A percentile compares a stretch with the other conserved stretches of the same genome.
Evolutionary conservation across 30 jellyfish, hydroid and myxozoan genomes (phyloP).

Genomic region (Aurelia aurita complex sp. Pacific): DNA sequence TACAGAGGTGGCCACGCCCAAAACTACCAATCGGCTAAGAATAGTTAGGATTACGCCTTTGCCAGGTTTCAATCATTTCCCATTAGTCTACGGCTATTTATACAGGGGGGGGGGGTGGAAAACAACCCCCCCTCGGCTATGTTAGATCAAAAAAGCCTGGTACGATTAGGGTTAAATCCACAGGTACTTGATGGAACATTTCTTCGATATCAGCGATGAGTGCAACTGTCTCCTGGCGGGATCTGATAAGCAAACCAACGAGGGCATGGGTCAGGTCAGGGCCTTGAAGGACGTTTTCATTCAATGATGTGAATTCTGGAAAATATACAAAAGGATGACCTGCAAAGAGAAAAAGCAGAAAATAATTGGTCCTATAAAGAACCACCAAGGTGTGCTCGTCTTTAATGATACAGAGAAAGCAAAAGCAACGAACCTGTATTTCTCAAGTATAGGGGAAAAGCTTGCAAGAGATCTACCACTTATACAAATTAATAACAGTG

Average conservation of each 20-base stretch:
- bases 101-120: too few relatives aligned
- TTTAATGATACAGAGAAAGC: conserved; percentile 36
- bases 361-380: conserved; percentile 34
- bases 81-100: too few relatives aligned
- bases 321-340: conserved; percentile 25
- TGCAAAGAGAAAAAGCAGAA: conserved; percentile 39
- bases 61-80: too few relatives aligned
- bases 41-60: too few relatives aligned
- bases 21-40: too few relatives aligned
- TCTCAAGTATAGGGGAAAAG: conserved; percentile 38
- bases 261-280: conserved; percentile 56
- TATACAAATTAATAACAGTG: conserved; percentile 10
- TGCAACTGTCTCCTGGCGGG: too few relatives aligned
- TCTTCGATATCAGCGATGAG: too few relatives aligned
- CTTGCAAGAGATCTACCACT: conserved; percentile 19
- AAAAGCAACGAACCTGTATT: conserved; percentile 27
- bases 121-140: too few relatives aligned
- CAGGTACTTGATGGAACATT: too few relatives aligned
- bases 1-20: background rate
- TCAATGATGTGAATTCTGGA: conserved; percentile 41
- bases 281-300: conserved; percentile 66
- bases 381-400: conserved; percentile 37
- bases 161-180: too few relatives aligned
- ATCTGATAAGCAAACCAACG: too few relatives aligned
- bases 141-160: too few relatives aligned